phyloP scores from a whole-genome alignment of 2,888 invertebrate genomes.

The Opisthograptis luteolata region DNA sequence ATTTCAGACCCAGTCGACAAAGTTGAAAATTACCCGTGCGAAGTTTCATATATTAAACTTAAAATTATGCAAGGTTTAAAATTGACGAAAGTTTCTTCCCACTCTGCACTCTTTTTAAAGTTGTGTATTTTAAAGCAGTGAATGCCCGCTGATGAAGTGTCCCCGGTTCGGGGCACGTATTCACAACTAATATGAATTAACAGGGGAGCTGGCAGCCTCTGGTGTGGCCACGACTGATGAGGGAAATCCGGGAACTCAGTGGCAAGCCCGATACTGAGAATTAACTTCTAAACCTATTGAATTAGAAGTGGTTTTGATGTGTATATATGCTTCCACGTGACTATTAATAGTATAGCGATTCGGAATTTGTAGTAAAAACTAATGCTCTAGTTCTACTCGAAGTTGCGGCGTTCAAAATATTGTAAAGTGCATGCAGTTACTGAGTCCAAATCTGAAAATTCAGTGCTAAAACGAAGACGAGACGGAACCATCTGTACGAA shows the following conservation, averaged over 20 bases:
- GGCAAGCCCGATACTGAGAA: too few relatives aligned
- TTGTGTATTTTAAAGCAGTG: conserved; percentile 20
- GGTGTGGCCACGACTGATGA: conserved; percentile 4
- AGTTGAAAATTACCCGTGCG: conserved; percentile 5
- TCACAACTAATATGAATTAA: conserved; percentile 33
- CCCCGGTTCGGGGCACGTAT: conserved; percentile 23
- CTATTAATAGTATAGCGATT: too few relatives aligned
- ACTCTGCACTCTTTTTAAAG: conserved; percentile 4
- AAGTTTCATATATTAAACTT: conserved; percentile 7
- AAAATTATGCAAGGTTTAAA: conserved; percentile 9
- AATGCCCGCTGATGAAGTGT: conserved; percentile 36
- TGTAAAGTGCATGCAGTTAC: too few relatives aligned
- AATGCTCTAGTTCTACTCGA: too few relatives aligned
- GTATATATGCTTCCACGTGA: too few relatives aligned
- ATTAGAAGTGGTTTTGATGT: too few relatives aligned
- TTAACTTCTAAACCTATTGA: too few relatives aligned
- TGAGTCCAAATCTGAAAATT: too few relatives aligned
- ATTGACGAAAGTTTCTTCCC: conserved; percentile 5
- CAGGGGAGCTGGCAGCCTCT: conserved; percentile 1
- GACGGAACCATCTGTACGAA: too few relatives aligned
- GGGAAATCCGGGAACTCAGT: neutral
- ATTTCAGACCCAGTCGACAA: conserved; percentile 5
- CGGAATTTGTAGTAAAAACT: too few relatives aligned
- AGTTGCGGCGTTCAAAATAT: too few relatives aligned
- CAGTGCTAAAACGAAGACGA: too few relatives aligned